Percentiles rank a stretch among this genome's conserved stretches.
Evolutionary conservation across 2,888 invertebrate genomes (phyloP).

Genomic region (Cheilosia pagana): DNA sequence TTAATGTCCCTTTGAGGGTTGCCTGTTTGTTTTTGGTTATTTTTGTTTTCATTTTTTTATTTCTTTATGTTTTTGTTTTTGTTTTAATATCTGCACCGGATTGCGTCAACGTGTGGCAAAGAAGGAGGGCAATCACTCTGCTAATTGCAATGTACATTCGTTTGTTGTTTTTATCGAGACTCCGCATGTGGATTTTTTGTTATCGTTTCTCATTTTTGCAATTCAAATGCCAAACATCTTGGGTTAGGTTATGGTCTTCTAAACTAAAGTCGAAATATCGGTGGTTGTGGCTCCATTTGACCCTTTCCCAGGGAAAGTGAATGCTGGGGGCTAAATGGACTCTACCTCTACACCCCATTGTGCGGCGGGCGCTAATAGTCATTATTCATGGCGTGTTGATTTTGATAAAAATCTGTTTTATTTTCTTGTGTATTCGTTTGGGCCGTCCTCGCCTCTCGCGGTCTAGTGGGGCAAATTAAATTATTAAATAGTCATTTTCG

Average conservation of each 20-base stretch:
- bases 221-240: conserved; percentile 48
- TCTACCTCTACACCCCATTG: too few relatives aligned
- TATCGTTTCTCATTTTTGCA: conserved; percentile 30
- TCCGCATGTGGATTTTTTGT: not conserved
- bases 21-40: conserved; percentile 33
- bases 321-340: too few relatives aligned
- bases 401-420: conserved; percentile 55
- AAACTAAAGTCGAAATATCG: conserved; percentile 22
- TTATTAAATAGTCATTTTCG: conserved; percentile 56
- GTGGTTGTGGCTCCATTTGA: conserved; percentile 33
- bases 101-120: conserved; percentile 29
- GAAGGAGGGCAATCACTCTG: conserved; percentile 5
- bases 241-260: conserved; percentile 70
- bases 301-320: conserved; percentile 5
- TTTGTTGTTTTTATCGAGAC: not conserved
- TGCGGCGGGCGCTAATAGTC: conserved; percentile 40
- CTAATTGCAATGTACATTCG: conserved; percentile 45
- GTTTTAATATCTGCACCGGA: conserved; percentile 42
- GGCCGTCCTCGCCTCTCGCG: conserved; percentile 3
- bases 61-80: not conserved
- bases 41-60: conserved; percentile 6
- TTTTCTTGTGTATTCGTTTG: conserved; percentile 14
- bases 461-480: conserved; percentile 56
- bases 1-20: conserved; percentile 51
- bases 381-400: conserved; percentile 68